These are phyloP conservation scores for Mus caroli DNA, from an alignment of 2,797 vertebrate species.

Conservation along the genomic window DNA sequence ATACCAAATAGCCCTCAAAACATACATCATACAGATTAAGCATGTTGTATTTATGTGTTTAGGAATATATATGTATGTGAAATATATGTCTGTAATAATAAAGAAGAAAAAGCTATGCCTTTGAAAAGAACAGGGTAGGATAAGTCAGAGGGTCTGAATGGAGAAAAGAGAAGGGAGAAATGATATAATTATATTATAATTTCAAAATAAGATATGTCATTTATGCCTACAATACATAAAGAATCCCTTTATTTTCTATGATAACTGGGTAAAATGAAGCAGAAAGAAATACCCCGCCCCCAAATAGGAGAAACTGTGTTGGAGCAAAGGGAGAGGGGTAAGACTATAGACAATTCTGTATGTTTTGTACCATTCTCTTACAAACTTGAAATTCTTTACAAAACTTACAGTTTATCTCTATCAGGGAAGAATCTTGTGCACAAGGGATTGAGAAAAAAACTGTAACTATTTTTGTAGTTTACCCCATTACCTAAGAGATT, in stretches of 20 bases:
- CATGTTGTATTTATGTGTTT: background rate
- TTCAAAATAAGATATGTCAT: background rate
- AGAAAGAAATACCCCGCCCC: background rate
- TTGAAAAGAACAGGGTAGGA: background rate
- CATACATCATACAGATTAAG: background rate
- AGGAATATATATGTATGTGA: too few relatives aligned
- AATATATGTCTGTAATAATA: background rate
- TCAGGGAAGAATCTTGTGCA: background rate
- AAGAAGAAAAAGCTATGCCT: background rate
- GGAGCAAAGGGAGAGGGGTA: accelerated
- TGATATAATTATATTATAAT: background rate
- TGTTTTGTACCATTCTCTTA: background rate
- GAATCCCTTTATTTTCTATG: background rate
- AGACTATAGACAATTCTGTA: background rate
- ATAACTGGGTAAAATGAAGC: background rate
- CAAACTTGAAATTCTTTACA: background rate
- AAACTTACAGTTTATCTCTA: background rate
- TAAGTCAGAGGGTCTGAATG: background rate
- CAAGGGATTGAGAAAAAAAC: background rate
- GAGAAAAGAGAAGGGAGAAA: background rate
- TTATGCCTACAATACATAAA: background rate
- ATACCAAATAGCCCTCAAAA: background rate
- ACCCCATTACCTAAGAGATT: background rate
- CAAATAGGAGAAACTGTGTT: background rate
- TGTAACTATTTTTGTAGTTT: background rate